A percentile compares a stretch with the other conserved stretches of the same genome.
Evolutionary conservation across 2,113 vertebrate species (phyloP).

Genomic region (Sakesphorus luctuosus): DNA sequence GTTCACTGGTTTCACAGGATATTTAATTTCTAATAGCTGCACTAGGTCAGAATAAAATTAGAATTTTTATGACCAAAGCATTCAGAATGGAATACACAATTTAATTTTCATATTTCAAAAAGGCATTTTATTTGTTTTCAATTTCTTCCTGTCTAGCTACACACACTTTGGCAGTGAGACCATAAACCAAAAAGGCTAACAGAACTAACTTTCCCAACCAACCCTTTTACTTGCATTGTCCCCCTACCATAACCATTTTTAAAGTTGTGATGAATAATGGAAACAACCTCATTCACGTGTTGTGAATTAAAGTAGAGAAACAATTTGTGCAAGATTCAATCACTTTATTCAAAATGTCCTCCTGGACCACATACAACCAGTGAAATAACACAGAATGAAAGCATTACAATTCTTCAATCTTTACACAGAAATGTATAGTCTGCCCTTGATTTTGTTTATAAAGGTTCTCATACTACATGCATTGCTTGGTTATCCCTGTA

Average conservation of each 20-base stretch:
- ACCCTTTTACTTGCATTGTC: neutral
- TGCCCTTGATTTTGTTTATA: neutral
- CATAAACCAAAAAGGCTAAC: neutral
- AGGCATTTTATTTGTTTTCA: neutral
- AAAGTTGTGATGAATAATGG: neutral
- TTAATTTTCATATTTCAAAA: neutral
- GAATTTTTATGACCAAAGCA: neutral
- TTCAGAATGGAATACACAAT: neutral
- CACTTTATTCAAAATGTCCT: slow-evolving; percentile 47
- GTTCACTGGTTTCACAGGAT: neutral
- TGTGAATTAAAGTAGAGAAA: slow-evolving; percentile 49
- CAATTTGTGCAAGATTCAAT: slow-evolving; percentile 7
- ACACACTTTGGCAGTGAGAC: neutral
- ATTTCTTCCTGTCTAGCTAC: neutral
- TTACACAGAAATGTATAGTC: slow-evolving; percentile 1
- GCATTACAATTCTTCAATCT: neutral
- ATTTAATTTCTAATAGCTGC: neutral
- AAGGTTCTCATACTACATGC: neutral
- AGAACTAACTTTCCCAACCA: neutral
- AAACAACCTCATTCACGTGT: neutral
- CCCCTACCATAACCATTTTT: neutral
- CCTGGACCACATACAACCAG: neutral
- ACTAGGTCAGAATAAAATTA: neutral
- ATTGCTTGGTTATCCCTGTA: neutral
- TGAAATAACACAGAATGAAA: neutral